phyloP scores from a whole-genome alignment of 2,888 invertebrate genomes.

The Nomada fucata region DNA sequence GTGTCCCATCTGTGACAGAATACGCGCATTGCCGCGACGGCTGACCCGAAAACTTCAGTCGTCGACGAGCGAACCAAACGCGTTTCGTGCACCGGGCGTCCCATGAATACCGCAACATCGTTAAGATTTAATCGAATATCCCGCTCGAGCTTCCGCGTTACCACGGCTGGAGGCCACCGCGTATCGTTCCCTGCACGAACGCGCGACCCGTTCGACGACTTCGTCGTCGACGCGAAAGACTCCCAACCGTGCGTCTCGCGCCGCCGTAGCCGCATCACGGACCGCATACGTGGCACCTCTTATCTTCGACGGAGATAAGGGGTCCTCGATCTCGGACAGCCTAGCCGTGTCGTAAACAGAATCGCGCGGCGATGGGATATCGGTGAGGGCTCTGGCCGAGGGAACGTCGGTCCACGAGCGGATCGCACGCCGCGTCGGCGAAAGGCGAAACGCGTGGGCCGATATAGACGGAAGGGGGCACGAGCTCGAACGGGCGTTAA shows the following conservation, averaged over 20 bases:
- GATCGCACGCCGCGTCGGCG: conserved; percentile 53
- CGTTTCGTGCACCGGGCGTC: neutral
- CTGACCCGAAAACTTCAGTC: neutral
- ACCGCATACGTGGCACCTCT: conserved; percentile 27
- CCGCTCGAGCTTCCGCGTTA: neutral
- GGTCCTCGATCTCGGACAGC: conserved; percentile 62
- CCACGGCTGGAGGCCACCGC: neutral
- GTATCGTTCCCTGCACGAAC: neutral
- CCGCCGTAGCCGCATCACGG: conserved; percentile 7
- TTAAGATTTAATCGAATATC: conserved; percentile 29
- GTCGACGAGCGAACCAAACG: too few species aligned
- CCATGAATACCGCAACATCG: conserved; percentile 28
- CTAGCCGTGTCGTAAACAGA: conserved; percentile 41
- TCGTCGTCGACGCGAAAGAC: conserved; percentile 25
- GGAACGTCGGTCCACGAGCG: conserved; percentile 48
- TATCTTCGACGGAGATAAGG: conserved; percentile 65
- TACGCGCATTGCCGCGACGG: neutral
- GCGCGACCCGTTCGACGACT: neutral
- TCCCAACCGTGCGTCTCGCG: conserved; percentile 22
- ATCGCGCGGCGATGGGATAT: conserved; percentile 49
- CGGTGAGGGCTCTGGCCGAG: conserved; percentile 28
- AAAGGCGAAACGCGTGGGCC: conserved; percentile 66
- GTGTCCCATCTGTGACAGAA: neutral
- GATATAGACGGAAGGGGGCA: conserved; percentile 40
- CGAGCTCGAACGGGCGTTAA: neutral